Evolutionary conservation across 2,113 vertebrate genomes (phyloP).

Genomic region (Procavia capensis): DNA sequence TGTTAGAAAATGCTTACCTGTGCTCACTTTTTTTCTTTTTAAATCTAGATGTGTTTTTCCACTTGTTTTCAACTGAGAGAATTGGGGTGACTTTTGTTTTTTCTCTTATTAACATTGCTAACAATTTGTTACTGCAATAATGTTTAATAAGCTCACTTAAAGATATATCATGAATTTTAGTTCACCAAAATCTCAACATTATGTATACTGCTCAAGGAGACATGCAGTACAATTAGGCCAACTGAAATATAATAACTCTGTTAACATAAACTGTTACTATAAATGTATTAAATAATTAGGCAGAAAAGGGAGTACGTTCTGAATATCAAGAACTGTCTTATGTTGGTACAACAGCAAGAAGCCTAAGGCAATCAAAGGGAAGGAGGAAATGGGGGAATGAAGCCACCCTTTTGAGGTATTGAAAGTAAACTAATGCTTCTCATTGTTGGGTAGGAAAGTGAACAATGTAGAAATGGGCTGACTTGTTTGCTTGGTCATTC

Average conservation of each 20-base stretch:
- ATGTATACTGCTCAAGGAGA: not conserved
- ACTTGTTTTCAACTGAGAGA: not conserved
- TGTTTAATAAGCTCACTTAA: constrained; percentile 4
- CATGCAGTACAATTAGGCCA: not conserved
- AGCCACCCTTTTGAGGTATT: constrained; percentile 38
- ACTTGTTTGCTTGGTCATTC: constrained; percentile 31
- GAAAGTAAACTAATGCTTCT: constrained; percentile 58
- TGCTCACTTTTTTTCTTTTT: not conserved
- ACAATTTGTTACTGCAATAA: not conserved
- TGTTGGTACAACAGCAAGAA: not conserved
- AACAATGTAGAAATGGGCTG: constrained; percentile 38
- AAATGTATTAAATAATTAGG: constrained; percentile 27
- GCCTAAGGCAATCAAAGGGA: not conserved
- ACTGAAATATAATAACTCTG: not conserved
- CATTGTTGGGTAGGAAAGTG: not conserved
- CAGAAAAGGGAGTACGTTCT: constrained; percentile 16
- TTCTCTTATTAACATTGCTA: constrained; percentile 33
- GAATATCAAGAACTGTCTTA: constrained; percentile 46
- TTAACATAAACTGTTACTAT: constrained; percentile 14
- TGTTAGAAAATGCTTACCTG: not conserved
- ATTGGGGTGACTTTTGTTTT: not conserved
- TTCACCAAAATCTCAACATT: constrained; percentile 36
- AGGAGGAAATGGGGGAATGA: constrained; percentile 6
- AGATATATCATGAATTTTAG: constrained; percentile 23
- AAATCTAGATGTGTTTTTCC: constrained; percentile 1